These are phyloP conservation scores for Lasiommata megera DNA, from an alignment of 2,888 invertebrate genomes.

Conservation along the genomic window DNA sequence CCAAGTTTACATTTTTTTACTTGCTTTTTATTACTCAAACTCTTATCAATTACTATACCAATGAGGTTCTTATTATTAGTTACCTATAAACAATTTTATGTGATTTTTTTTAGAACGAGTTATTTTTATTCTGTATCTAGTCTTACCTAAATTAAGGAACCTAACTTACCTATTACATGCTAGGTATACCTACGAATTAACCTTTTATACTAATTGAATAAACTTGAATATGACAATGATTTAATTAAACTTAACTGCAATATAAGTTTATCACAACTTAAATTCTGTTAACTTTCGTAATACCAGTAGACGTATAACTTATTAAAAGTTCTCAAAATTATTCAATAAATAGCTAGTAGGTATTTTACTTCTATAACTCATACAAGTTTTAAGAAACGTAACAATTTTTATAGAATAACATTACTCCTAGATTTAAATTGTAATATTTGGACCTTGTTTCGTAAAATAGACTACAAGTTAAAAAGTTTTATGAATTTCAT, in stretches of 20 bases:
- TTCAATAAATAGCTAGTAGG: neutral
- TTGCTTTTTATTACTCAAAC: neutral
- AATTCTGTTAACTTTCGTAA: neutral
- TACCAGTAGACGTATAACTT: neutral
- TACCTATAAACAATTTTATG: neutral
- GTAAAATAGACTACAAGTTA: no score
- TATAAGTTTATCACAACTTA: no score
- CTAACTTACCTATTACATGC: neutral
- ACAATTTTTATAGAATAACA: neutral
- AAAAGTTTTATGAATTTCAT: no score
- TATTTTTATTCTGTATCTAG: neutral
- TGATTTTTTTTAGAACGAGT: neutral
- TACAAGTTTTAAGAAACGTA: neutral
- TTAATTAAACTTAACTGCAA: neutral
- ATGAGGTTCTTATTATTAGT: neutral
- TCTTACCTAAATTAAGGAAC: neutral
- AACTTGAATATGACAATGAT: neutral
- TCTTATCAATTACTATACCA: neutral
- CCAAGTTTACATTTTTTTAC: neutral
- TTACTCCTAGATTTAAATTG: neutral
- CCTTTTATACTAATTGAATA: slow-evolving; percentile 3
- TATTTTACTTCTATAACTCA: neutral
- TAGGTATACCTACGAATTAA: neutral
- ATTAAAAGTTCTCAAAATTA: neutral
- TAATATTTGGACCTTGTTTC: no score